Conservation (phyloP, 2,888 invertebrate species). For the Barypeithes pellucidus region DNA sequence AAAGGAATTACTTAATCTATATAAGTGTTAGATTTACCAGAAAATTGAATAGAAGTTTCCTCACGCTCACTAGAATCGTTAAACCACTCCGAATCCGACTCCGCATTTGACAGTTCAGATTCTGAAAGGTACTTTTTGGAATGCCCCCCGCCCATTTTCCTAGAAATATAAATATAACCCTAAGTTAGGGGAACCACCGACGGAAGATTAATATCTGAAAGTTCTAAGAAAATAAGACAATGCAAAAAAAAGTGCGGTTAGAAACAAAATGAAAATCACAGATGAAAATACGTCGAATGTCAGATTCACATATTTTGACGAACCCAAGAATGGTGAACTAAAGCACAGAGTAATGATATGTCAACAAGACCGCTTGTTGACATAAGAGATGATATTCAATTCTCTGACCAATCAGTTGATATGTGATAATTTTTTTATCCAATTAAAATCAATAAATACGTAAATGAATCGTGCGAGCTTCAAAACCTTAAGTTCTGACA, state of each 20-base stretch:
- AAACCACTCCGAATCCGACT: slow-evolving; percentile 33
- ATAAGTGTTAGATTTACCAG: neutral
- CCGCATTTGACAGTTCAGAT: slow-evolving; percentile 24
- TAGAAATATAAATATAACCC: neutral
- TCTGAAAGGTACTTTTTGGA: slow-evolving; percentile 18
- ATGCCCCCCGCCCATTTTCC: slow-evolving; percentile 18
- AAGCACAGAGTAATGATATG: no score
- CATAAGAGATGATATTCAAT: no score
- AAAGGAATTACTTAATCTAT: no score
- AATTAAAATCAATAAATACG: no score
- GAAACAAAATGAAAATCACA: neutral
- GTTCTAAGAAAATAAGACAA: neutral
- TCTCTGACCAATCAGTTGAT: no score
- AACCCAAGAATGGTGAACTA: no score
- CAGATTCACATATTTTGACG: no score
- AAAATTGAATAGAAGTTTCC: neutral
- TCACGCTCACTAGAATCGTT: neutral
- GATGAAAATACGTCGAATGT: no score
- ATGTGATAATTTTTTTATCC: no score
- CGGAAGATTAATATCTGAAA: neutral
- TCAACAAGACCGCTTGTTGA: no score
- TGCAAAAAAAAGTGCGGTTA: neutral
- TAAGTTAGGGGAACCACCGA: slow-evolving; percentile 28
- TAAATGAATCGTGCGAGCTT: no score
- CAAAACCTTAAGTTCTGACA: no score